Evolutionary conservation across 2,113 vertebrate species (phyloP), one percentile per base, ranked within the genome.

Genomic region (Circaetus gallicus): DNA sequence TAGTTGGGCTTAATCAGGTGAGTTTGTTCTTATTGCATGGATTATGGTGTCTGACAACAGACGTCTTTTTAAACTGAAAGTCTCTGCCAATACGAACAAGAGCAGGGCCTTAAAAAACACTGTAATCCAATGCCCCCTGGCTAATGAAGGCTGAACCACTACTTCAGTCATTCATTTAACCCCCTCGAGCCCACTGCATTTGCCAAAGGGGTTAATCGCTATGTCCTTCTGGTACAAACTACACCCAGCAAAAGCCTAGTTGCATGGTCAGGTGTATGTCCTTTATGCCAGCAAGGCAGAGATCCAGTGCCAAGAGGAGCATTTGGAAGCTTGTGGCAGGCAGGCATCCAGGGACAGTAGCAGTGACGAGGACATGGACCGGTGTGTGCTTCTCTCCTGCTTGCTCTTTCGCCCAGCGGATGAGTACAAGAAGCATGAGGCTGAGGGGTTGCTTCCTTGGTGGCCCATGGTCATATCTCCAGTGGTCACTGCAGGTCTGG

Each of bases 21-120:
- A 97, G 86, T 97, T 96, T 91, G 81, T 85, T 95, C 97, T 95
- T 97, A 92, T 21, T 91, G 91, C 72, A 82, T 63, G 89, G 95
- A 97, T 97, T 97, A 96, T 43, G 73, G 82, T 90, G 86, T 94
- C 96, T 97, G 95, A 94, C 93, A 97, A 82, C 80, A 82, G 95
- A 87, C 81, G 43, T 85, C 77, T 97, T 84, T 97, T 95, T 83
- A 95, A 88, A 95, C 94, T 89, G 87, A 91, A 97, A 94, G 52
- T 95, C 16, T 34, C 83, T 96, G 82, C 95, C 79, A 95, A 97
- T 90, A 61, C n/a, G 83, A 94, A 95, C 73, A 96, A 93, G 77
- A 92, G 69, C 83, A 94, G 72, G 91, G 87, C 87, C 77, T 93
- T 86, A 89, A 90, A 93, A 96, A 94, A 24, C 82, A 78, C 25